Percentiles rank a stretch among this genome's conserved stretches.
phyloP scores from a whole-genome alignment of 2,797 vertebrate genomes.

The Trematomus bernacchii region DNA sequence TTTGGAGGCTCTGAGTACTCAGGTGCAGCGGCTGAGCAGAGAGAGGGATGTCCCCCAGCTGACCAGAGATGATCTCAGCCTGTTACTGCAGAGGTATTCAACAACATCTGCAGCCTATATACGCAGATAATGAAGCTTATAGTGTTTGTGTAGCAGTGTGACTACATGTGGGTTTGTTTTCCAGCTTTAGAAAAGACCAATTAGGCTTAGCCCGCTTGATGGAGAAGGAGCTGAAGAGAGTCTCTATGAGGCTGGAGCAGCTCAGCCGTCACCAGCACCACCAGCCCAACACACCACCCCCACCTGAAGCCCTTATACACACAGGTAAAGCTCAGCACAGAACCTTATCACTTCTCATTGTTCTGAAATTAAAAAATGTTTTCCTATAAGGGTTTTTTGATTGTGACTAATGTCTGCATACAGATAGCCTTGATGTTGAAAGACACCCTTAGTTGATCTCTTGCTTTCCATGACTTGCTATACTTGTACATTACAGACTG shows the following conservation, averaged over 20 bases:
- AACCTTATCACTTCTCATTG: background rate
- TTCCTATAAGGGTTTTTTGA: too few species aligned
- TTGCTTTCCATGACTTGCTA: too few species aligned
- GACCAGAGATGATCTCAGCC: constrained; percentile 65
- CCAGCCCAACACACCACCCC: constrained; percentile 24
- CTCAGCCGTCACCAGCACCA: constrained; percentile 59
- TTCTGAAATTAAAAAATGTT: too few species aligned
- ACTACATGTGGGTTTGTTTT: background rate
- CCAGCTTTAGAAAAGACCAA: constrained; percentile 77
- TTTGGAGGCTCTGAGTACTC: constrained; percentile 77
- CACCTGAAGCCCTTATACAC: constrained; percentile 21
- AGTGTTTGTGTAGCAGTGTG: background rate
- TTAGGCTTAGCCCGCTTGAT: constrained; percentile 67
- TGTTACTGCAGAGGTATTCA: constrained; percentile 74
- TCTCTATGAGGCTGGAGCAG: constrained; percentile 76
- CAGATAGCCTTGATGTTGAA: background rate
- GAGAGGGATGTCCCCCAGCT: constrained; percentile 55
- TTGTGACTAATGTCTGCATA: too few species aligned
- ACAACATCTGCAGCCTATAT: background rate
- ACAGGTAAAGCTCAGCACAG: constrained; percentile 47
- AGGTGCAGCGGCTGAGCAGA: constrained; percentile 75
- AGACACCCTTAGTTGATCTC: background rate
- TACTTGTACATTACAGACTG: too few species aligned
- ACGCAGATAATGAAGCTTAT: background rate
- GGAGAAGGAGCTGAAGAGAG: constrained; percentile 74